Evolutionary conservation across 2,797 vertebrate genomes (phyloP), one percentile per base, ranked within the genome.

Genomic region (Coregonus suidteri): DNA sequence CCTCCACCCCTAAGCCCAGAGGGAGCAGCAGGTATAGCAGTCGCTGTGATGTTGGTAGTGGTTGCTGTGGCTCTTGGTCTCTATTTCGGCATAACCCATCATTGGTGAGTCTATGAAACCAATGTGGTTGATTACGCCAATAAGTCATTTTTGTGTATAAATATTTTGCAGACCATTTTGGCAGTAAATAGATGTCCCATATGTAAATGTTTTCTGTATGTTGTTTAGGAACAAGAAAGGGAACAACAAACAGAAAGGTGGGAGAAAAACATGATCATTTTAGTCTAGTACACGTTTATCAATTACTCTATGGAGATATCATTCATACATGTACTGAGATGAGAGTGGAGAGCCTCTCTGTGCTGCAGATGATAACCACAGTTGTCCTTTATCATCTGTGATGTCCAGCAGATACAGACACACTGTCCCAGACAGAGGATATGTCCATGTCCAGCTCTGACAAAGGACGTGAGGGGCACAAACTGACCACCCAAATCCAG

Each of bases 11-110:
- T 76, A 37, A 76, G 75, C 35, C 75, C 67, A 70, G 75, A 53
- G 31, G 75, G 18, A 76, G 67, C 67, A 56, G 75, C 75, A 30
- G 75, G 75, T 6, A 70, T 76, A 41, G 75, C 30, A 20, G 75
- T 76, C 25, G 67, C 66, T 37, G 66, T 76, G 51, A 76, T 66
- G 3, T 68, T 76, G 53, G 67, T 35, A 6, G 66, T 76, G 31
- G 67, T 70, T 52, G 16, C 3, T 4, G n/a, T 70, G 20, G 66
- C 20, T 18, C 2, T 59, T 34, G 6, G 34, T 25, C 75, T 76
- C 20, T 76, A 56, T 30, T 70, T 7, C 5, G 14, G 52, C 53
- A 4, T 70, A 6, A 59, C 11, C 25, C 9, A 31, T 53, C 31
- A 37, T 7, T n/a, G 31, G 75, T 76, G 52, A 70, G 75, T 70